Evolutionary conservation across 1,140 invertebrate genomes (phyloP), one percentile per base, ranked within the genome.

Genomic region (Tetranychus cinnabarinus): DNA sequence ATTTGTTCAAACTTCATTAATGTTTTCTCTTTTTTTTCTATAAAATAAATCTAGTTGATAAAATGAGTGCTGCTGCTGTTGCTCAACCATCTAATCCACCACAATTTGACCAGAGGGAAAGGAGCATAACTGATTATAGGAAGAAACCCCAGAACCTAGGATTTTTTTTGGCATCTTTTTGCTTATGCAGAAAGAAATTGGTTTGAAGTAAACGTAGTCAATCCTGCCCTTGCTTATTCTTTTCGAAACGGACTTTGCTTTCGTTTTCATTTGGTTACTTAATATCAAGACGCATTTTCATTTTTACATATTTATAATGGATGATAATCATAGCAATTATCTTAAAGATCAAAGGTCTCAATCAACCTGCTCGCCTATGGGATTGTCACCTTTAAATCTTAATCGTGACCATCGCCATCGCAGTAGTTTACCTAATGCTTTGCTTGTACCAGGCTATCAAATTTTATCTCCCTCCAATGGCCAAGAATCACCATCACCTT

Each of bases 81-180:
- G 50, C 50, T 6, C 7, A 7, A 52, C 8, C 50, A 6, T n/a
- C 31, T 12, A 52, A n/a, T 52, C n/a, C 50, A 8, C n/a, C 50
- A 8, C 33, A 10, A 12, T 10, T 7, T 3, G 55, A 58, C 42
- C 39, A 33, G 3, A 58, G 88, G 66, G 90, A 95, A 75, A 90
- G 91, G 75, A 82, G 81, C 60, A 80, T 97, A 56, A 82, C 86
- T 68, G 91, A 96, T 73, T 96, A 95, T 69, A 77, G 88, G 66
- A 93, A 92, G 74, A 96, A 95, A 73, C 77, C 96, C 47, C 76
- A 92, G 67, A 90, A 96, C 73, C 90, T 23, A 23, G 23, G 23
- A 23, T 0, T 23, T 23, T 23, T 23, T 23, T 23, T 23, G 23
- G 23, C 23, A 23, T 23, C 23, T 23, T 23, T 23, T 23, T 23